phyloP scores from a whole-genome alignment of 2,888 invertebrate species.

The Eugnorisma glareosa region DNA sequence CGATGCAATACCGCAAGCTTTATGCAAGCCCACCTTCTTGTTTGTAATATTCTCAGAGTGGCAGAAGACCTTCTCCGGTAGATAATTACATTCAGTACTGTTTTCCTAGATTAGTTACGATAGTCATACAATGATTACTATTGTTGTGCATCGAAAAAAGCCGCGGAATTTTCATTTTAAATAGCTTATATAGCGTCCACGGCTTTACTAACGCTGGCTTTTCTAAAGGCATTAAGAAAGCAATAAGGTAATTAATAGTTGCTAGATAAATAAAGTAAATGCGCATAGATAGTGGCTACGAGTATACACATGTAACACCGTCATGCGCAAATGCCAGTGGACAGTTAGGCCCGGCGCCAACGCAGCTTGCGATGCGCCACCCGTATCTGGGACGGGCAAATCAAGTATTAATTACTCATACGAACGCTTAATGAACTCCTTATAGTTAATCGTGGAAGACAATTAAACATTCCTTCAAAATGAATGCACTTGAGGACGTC shows the following conservation, averaged over 20 bases:
- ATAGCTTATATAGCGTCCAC: not conserved
- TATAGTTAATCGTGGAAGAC: constrained; percentile 67
- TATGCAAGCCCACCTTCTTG: constrained; percentile 71
- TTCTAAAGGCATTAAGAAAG: constrained; percentile 34
- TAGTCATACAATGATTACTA: constrained; percentile 19
- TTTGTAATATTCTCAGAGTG: constrained; percentile 60
- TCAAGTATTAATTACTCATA: constrained; percentile 87
- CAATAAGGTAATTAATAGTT: constrained; percentile 54
- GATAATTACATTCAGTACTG: constrained; percentile 57
- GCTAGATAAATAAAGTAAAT: constrained; percentile 62
- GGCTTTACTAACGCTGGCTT: constrained; percentile 14
- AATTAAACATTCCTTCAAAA: constrained; percentile 57
- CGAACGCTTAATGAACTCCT: constrained; percentile 80
- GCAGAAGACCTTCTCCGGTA: constrained; percentile 58
- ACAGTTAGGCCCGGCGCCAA: constrained; percentile 89
- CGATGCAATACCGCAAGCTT: constrained; percentile 79
- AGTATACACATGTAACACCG: constrained; percentile 72
- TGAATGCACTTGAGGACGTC: constrained; percentile 19
- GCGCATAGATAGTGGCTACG: constrained; percentile 61
- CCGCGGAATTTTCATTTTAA: constrained; percentile 6
- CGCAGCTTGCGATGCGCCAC: constrained; percentile 85
- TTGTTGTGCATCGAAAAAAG: constrained; percentile 35
- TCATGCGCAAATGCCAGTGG: constrained; percentile 83
- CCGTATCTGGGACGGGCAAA: constrained; percentile 88
- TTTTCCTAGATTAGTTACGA: constrained; percentile 47